Evolutionary conservation across 1,140 invertebrate genomes (phyloP).

Genomic region (Tetramorium alpestre): DNA sequence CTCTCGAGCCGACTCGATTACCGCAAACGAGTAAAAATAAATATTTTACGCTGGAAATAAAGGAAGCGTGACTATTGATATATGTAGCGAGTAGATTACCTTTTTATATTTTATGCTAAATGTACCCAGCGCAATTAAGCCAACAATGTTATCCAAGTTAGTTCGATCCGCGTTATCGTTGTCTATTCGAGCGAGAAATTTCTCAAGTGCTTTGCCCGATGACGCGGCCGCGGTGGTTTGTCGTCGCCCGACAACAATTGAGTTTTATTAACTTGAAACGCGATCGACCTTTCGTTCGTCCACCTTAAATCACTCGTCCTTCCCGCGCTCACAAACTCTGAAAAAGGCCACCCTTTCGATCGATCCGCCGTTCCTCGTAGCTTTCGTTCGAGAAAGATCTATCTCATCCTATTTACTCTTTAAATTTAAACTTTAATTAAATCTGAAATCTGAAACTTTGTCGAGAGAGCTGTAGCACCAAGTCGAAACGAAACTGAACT

Average conservation of each 20-base stretch:
- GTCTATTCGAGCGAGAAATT: constrained; percentile 8
- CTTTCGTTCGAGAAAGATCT: neutral
- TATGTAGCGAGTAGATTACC: no score
- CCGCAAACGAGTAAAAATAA: no score
- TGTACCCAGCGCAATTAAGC: no score
- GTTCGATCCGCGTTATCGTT: neutral
- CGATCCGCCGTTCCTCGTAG: neutral
- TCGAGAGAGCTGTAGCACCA: neutral
- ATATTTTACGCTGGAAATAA: no score
- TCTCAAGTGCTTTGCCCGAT: constrained; percentile 7
- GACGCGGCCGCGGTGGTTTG: constrained; percentile 16
- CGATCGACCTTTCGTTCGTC: neutral
- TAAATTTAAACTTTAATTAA: neutral
- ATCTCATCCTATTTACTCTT: neutral
- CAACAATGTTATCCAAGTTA: neutral
- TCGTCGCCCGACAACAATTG: neutral
- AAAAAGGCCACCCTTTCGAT: neutral
- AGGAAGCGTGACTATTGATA: no score
- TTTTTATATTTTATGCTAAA: no score
- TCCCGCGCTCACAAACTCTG: neutral
- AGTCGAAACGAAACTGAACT: neutral
- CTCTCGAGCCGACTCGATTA: no score
- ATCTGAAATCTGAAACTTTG: neutral
- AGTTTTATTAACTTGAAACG: constrained; percentile 20
- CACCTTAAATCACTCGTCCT: neutral